Evolutionary conservation across 2,888 invertebrate genomes (phyloP).

Genomic region (Anthrax anthrax): DNA sequence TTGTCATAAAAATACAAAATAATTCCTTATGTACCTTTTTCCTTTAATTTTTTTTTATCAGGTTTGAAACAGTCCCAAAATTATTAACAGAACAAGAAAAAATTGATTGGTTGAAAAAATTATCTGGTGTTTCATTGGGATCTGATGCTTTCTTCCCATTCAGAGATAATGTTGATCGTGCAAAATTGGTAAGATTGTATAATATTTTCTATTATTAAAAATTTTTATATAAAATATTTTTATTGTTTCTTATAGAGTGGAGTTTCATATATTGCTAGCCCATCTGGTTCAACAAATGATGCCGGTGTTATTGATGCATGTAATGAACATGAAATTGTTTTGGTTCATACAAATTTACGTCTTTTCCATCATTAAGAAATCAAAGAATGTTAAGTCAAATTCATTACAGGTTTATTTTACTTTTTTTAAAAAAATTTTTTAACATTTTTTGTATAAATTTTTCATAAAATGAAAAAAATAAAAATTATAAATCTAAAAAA

Average conservation of each 20-base stretch:
- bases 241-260: conserved; percentile 57
- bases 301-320: conserved; percentile 78
- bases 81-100: conserved; percentile 53
- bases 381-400: too few relatives aligned
- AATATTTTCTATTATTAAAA: not conserved
- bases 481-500: too few relatives aligned
- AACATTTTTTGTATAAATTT: too few relatives aligned
- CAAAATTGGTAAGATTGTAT: conserved; percentile 51
- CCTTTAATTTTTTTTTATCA: conserved; percentile 8
- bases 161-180: conserved; percentile 91
- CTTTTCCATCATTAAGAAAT: conserved; percentile 76
- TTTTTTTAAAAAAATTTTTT: too few relatives aligned
- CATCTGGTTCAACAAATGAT: conserved; percentile 90
- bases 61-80: conserved; percentile 45
- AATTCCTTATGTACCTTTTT: too few relatives aligned
- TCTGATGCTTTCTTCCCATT: conserved; percentile 99
- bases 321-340: conserved; percentile 72
- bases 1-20: too few relatives aligned
- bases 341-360: conserved; percentile 80
- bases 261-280: conserved; percentile 84
- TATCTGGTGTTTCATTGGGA: conserved; percentile 69
- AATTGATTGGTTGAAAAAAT: conserved; percentile 49
- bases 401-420: too few relatives aligned
- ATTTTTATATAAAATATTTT: not conserved
- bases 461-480: too few relatives aligned